Base-by-base conservation (phyloP, 2,113 vertebrate species). In the Ceyx cyanopectus region DNA sequence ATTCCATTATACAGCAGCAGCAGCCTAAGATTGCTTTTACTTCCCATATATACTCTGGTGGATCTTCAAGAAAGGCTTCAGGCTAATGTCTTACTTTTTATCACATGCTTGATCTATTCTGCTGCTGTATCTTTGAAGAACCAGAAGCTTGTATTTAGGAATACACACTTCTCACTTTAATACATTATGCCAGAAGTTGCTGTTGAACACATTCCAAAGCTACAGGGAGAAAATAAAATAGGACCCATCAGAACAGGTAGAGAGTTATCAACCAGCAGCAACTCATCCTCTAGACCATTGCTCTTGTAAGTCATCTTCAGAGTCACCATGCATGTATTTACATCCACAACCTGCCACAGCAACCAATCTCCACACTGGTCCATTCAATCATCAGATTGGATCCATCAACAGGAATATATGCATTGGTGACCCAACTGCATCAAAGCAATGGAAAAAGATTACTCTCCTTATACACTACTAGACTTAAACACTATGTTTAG, bases 31-130 rank as follows among this genome's bases (percentile, higher is more conserved):
- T 53, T 81, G 78, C 68, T 85, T 61, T 85, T 85, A 74, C 87
- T 94, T 92, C 63, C 72, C 74, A 83, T 94, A 95, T 57, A 78
- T 79, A 93, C 61, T 78, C 73, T 19, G 15, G 53, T 81, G 57
- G 57, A 48, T 89, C 75, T 57, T 67, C 67, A 65, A 89, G 89
- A 93, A 93, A 67, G 43, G 75, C 87, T 94, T 89, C 30, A 95
- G 94, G 84, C 89, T 90, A 94, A 74, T 92, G 87, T 67, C 72
- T 96, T 66, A 90, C 73, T 93, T 94, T 81, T 75, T 80, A 89
- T 91, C 94, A 80, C 68, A 87, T 27, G 75, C 81, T 87, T 85
- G 65, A 95, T 94, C 95, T 94, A 87, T 91, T 89, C 76, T 74
- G 67, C 70, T 69, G 41, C 67, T 61, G 48, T 16, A 87, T 60